Evolutionary conservation across 2,797 vertebrate species (phyloP).

Genomic region (Gymnodraco acuticeps): DNA sequence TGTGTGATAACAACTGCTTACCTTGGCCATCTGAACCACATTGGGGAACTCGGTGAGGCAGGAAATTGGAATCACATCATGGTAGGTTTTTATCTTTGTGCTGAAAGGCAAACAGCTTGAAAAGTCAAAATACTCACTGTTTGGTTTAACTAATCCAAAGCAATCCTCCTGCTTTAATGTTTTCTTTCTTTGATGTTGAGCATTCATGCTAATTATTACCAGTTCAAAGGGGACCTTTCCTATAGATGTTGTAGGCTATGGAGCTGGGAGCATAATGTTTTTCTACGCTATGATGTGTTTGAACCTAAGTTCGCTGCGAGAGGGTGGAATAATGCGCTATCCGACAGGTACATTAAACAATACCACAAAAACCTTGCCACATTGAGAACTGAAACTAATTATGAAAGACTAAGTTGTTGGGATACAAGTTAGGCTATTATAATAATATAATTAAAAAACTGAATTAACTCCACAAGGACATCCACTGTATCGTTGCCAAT

Average conservation of each 20-base stretch:
- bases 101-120: conserved; percentile 79
- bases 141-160: conserved; percentile 27
- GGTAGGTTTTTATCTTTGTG: conserved; percentile 92
- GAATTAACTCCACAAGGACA: neutral
- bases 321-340: neutral
- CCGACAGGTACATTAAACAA: neutral
- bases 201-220: conserved; percentile 13
- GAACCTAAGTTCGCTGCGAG: conserved; percentile 3
- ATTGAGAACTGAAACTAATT: neutral
- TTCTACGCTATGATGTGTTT: conserved; percentile 24
- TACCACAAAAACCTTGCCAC: neutral
- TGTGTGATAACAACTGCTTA: conserved; percentile 56
- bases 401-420: no score
- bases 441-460: no score
- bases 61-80: conserved; percentile 98
- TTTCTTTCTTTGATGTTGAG: conserved; percentile 21
- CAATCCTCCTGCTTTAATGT: conserved; percentile 17
- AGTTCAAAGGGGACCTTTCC: conserved; percentile 26
- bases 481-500: no score
- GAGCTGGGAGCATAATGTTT: conserved; percentile 2
- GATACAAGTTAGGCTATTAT: no score
- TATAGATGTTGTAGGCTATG: conserved; percentile 1
- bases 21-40: conserved; percentile 98
- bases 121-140: conserved; percentile 27
- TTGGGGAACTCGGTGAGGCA: conserved; percentile 98